phyloP scores from a whole-genome alignment of 2,113 vertebrate genomes.

The Peromyscus leucopus region DNA sequence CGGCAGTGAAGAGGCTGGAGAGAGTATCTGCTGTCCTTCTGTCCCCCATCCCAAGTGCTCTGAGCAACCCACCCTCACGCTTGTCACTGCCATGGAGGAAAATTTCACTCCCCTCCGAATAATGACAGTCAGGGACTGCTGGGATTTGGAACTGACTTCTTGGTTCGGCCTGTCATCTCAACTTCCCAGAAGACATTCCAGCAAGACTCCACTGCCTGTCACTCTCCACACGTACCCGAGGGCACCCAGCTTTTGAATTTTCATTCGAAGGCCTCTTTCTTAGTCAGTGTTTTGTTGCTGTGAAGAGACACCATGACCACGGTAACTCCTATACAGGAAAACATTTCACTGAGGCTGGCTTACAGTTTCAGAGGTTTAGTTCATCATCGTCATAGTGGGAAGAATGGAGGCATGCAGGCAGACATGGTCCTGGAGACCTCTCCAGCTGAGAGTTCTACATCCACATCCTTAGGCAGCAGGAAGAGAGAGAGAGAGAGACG shows the following conservation, averaged over 20 bases:
- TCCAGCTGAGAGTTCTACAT: not conserved
- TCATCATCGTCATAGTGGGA: not conserved
- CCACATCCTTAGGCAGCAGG: not conserved
- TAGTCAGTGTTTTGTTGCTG: not conserved
- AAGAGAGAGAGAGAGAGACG: not conserved
- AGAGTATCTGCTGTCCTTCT: not conserved
- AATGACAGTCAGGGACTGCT: not conserved
- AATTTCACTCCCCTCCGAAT: not conserved
- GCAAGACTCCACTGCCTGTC: not conserved
- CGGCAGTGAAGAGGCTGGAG: not conserved
- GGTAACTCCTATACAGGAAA: not conserved
- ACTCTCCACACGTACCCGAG: not conserved
- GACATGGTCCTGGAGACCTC: not conserved
- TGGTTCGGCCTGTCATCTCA: too few species aligned
- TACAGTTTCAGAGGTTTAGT: not conserved
- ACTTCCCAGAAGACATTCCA: too few species aligned
- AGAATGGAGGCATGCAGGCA: not conserved
- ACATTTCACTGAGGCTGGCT: not conserved
- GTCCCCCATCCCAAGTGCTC: not conserved
- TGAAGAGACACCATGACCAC: not conserved
- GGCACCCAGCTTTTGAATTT: not conserved
- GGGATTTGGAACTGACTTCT: too few species aligned
- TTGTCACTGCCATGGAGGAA: not conserved
- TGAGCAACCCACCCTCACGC: not conserved
- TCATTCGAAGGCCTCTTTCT: not conserved